phyloP scores from a whole-genome alignment of 2,113 vertebrate species.

The Rattus norvegicus region DNA sequence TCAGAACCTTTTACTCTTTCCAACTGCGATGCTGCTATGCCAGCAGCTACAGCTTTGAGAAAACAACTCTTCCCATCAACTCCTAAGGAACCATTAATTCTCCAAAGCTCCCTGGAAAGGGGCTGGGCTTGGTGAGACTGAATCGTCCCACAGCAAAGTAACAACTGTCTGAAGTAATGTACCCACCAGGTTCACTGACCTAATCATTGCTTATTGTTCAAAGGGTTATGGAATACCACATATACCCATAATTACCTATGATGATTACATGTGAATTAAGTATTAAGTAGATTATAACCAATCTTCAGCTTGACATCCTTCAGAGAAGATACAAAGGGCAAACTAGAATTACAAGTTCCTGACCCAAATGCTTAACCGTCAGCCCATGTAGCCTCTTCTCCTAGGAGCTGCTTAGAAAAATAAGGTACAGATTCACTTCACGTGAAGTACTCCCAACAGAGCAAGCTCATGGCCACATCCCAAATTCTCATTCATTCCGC shows the following conservation, averaged over 20 bases:
- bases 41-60: background rate
- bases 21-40: too few relatives aligned
- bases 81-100: background rate
- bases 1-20: background rate
- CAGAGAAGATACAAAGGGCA: background rate
- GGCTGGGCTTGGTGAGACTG: background rate
- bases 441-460: background rate
- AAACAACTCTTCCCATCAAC: too few relatives aligned
- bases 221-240: background rate
- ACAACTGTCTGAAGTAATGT: background rate
- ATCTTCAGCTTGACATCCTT: background rate
- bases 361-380: background rate
- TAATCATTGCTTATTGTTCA: background rate
- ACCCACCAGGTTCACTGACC: background rate
- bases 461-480: background rate
- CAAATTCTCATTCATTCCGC: constrained; percentile 3
- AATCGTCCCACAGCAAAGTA: background rate
- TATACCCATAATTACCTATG: background rate
- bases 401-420: background rate
- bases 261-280: background rate
- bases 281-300: background rate
- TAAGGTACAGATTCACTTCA: background rate
- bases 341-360: background rate
- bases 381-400: background rate
- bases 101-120: background rate